Evolutionary conservation across 2,888 invertebrate genomes (phyloP).

Genomic region (Periphyllus acericola): DNA sequence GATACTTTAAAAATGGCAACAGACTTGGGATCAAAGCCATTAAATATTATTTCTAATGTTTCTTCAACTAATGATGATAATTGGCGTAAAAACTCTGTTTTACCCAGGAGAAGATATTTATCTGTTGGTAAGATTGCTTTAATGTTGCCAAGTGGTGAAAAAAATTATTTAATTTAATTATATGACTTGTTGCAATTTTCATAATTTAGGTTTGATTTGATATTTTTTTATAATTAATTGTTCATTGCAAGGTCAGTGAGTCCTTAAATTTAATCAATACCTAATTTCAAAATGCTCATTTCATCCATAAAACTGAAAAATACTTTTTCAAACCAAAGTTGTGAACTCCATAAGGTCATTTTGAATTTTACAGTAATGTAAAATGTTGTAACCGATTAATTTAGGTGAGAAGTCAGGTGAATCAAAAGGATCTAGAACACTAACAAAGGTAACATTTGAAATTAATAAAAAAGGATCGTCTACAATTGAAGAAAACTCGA

Average conservation of each 20-base stretch:
- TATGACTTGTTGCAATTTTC: no score
- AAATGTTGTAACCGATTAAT: neutral
- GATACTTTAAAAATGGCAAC: conserved; percentile 56
- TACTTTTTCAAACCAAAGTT: no score
- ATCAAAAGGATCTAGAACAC: conserved; percentile 38
- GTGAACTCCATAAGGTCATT: no score
- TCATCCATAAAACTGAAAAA: no score
- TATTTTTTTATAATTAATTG: neutral
- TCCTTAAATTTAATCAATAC: no score
- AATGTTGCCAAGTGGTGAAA: neutral
- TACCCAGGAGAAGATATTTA: conserved; percentile 62
- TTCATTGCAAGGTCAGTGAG: neutral
- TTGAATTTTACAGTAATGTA: no score
- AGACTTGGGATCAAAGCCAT: conserved; percentile 9
- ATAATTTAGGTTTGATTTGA: no score
- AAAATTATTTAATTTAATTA: no score
- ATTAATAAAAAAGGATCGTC: conserved; percentile 54
- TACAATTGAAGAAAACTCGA: conserved; percentile 46
- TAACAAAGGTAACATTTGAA: conserved; percentile 47
- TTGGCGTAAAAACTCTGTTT: conserved; percentile 55
- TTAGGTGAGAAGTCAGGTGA: conserved; percentile 54
- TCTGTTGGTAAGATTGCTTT: conserved; percentile 59
- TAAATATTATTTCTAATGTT: conserved; percentile 24
- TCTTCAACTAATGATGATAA: conserved; percentile 26
- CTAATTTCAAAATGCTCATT: no score